Evolutionary conservation across 2,113 vertebrate species (phyloP).

Genomic region (Datnioides undecimradiatus): DNA sequence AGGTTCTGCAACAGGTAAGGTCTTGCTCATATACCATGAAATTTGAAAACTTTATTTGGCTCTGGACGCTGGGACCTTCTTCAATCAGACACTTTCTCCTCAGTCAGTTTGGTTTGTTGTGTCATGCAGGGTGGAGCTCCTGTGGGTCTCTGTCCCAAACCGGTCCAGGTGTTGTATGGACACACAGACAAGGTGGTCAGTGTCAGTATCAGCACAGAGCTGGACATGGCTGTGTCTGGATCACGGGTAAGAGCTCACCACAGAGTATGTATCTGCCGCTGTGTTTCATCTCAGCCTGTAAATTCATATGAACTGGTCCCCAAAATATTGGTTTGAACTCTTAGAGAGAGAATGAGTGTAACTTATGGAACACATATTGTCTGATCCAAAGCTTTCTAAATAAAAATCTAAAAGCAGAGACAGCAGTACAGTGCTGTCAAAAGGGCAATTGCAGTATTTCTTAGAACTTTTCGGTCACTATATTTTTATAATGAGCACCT

Average conservation of each 20-base stretch:
- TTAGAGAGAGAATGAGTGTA: neutral
- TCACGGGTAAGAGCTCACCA: conserved; percentile 85
- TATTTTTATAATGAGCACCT: neutral
- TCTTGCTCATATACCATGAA: no score
- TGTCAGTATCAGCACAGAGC: conserved; percentile 94
- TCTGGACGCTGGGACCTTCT: neutral
- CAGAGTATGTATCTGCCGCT: no score
- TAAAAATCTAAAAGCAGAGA: neutral
- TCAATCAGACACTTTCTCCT: neutral
- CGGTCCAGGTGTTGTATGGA: conserved; percentile 94
- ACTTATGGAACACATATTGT: neutral
- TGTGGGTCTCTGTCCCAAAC: conserved; percentile 90
- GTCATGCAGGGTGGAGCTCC: conserved; percentile 88
- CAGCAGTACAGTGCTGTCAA: neutral
- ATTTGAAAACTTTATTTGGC: no score
- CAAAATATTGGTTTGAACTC: neutral
- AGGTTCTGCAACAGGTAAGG: conserved; percentile 93
- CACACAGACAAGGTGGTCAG: conserved; percentile 93
- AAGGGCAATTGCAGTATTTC: neutral
- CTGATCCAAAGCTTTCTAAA: neutral
- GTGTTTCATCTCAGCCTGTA: neutral
- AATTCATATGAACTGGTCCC: neutral
- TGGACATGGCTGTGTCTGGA: conserved; percentile 97
- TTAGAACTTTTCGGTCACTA: neutral
- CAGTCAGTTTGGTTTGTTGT: neutral